phyloP scores from a whole-genome alignment of 2,888 invertebrate species.

The Cheilosia scutellata region DNA sequence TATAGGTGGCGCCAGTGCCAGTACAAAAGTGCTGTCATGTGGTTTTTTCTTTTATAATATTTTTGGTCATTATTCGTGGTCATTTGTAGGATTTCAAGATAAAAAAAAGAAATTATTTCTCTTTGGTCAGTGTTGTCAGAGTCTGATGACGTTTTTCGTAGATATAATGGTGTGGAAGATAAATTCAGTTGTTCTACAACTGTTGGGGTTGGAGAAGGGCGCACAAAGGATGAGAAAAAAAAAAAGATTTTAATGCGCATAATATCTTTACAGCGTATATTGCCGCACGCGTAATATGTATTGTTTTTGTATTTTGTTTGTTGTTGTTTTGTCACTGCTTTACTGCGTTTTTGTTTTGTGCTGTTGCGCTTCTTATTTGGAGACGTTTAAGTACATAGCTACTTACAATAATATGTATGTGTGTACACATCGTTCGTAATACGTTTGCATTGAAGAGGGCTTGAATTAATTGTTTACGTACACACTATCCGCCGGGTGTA shows the following conservation, averaged over 20 bases:
- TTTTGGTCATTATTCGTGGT: constrained; percentile 59
- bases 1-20: constrained; percentile 65
- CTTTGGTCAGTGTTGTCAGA: constrained; percentile 10
- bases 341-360: constrained; percentile 22
- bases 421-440: not conserved
- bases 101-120: constrained; percentile 7
- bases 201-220: constrained; percentile 1
- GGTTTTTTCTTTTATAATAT: constrained; percentile 38
- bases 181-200: constrained; percentile 46
- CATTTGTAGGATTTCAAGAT: constrained; percentile 36
- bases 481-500: too few species aligned
- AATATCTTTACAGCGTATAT: constrained; percentile 62
- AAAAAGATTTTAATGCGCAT: constrained; percentile 56
- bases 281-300: constrained; percentile 55
- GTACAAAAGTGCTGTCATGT: constrained; percentile 16
- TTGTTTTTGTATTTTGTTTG: constrained; percentile 19
- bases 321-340: constrained; percentile 8
- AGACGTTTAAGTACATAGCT: not conserved
- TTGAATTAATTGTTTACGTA: too few species aligned
- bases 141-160: constrained; percentile 23
- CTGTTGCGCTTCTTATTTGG: not conserved
- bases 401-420: not conserved
- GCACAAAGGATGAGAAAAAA: constrained; percentile 20
- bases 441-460: too few species aligned
- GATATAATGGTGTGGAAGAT: constrained; percentile 38